Base-by-base conservation (phyloP, 1,140 invertebrate genomes). In the Orius laevigatus region DNA sequence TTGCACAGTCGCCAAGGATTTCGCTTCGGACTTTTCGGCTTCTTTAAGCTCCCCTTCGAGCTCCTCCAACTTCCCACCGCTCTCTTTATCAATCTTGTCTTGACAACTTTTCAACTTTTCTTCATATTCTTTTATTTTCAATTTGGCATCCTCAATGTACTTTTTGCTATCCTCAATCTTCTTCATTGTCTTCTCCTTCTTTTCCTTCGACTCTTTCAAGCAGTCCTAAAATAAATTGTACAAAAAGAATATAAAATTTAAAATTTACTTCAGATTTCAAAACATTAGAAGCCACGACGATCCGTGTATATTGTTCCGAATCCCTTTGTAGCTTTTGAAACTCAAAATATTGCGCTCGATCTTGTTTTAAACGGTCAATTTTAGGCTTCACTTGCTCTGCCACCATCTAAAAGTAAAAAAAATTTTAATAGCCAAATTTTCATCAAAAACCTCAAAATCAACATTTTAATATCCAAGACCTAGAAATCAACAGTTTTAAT, bases 381-480 rank as follows among this genome's bases (percentile, higher is more conserved):
- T 81, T 90, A 0, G 93, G 92, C 15, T 74, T 75, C 36, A 96
- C 84, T 61, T 93, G 87, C 66, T 95, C 89, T 46, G 72, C 75
- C 4, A 94, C 67, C 48, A 93, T 75, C 82, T 91, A 56, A 44
- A 61, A 58, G 35, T 25, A 58, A 56, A 55, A 38, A 39, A 32
- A 16, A 36, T 47, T 53, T n/a, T n/a, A n/a, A n/a, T n/a, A n/a
- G n/a, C n/a, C n/a, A n/a, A n/a, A n/a, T n/a, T n/a, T n/a, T n/a
- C n/a, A n/a, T n/a, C n/a, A n/a, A n/a, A n/a, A n/a, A n/a, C n/a
- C n/a, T n/a, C n/a, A n/a, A n/a, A n/a, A n/a, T n/a, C n/a, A n/a
- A n/a, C n/a, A n/a, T n/a, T n/a, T n/a, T n/a, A n/a, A n/a, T n/a
- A n/a, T n/a, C n/a, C n/a, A n/a, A n/a, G n/a, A n/a, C n/a, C n/a